Evolutionary conservation across 2,113 vertebrate species (phyloP).

Genomic region (Dendropsophus ebraccatus): DNA sequence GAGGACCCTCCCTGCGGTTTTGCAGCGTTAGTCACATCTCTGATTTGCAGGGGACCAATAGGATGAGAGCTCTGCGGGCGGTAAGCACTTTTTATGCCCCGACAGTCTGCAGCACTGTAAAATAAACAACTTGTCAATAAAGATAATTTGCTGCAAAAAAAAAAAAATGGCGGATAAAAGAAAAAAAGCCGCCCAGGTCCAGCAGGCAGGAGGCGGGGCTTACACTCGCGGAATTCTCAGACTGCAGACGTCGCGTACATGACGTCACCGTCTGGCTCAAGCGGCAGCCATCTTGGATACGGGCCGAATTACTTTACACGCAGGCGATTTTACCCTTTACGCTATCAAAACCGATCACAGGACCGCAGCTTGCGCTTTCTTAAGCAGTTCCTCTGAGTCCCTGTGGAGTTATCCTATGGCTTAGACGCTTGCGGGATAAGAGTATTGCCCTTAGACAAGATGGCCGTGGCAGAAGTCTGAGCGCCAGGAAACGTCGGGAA

Average conservation of each 20-base stretch:
- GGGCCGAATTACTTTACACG: not conserved
- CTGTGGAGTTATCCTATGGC: not conserved
- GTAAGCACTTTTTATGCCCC: not conserved
- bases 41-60: not conserved
- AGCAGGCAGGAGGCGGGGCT: conserved; percentile 26
- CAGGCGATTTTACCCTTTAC: not conserved
- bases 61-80: not conserved
- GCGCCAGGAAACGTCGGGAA: conserved; percentile 19
- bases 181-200: conserved; percentile 42
- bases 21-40: not conserved
- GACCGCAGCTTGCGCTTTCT: fast-evolving
- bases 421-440: not conserved
- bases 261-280: conserved; percentile 6
- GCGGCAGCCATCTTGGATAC: conserved; percentile 10
- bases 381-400: too few species aligned
- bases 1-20: too few species aligned
- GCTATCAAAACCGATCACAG: not conserved
- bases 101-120: conserved; percentile 73
- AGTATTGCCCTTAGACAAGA: not conserved
- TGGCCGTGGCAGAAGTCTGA: not conserved
- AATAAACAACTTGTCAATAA: conserved; percentile 67
- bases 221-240: not conserved
- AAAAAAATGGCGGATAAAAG: conserved; percentile 49
- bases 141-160: conserved; percentile 58
- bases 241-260: not conserved